phyloP scores from a whole-genome alignment of 2,113 vertebrate species.

The Rhinolophus ferrumequinum region DNA sequence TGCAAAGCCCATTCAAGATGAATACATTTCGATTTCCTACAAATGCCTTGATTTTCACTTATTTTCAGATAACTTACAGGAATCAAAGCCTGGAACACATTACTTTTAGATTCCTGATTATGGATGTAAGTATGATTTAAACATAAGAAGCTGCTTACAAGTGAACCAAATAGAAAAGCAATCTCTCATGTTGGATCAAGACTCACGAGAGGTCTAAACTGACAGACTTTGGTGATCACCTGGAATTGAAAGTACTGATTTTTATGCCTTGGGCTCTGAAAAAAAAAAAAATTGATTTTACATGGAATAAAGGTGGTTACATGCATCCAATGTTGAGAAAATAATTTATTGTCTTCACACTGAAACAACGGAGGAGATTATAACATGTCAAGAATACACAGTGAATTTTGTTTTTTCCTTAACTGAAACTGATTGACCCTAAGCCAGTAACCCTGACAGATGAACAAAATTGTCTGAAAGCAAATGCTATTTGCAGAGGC shows the following conservation, averaged over 20 bases:
- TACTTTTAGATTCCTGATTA: constrained; percentile 51
- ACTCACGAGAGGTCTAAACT: constrained; percentile 53
- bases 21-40: constrained; percentile 56
- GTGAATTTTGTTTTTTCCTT: background rate
- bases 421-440: background rate
- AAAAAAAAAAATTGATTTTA: constrained; percentile 19
- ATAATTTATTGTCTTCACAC: constrained; percentile 15
- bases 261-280: background rate
- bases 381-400: background rate
- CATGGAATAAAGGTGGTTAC: background rate
- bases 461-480: background rate
- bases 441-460: background rate
- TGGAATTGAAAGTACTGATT: constrained; percentile 48
- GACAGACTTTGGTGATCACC: constrained; percentile 24
- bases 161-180: constrained; percentile 51
- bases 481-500: background rate
- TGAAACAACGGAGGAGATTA: background rate
- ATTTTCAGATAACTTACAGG: constrained; percentile 35
- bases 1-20: background rate
- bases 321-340: constrained; percentile 13
- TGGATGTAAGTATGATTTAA: constrained; percentile 53
- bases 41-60: constrained; percentile 65
- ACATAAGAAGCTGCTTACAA: constrained; percentile 44
- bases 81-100: constrained; percentile 48
- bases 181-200: constrained; percentile 25